A percentile compares a stretch with the other conserved stretches of the same genome.
Evolutionary conservation across 2,797 vertebrate genomes (phyloP).

Genomic region (Sebastes iracundus): DNA sequence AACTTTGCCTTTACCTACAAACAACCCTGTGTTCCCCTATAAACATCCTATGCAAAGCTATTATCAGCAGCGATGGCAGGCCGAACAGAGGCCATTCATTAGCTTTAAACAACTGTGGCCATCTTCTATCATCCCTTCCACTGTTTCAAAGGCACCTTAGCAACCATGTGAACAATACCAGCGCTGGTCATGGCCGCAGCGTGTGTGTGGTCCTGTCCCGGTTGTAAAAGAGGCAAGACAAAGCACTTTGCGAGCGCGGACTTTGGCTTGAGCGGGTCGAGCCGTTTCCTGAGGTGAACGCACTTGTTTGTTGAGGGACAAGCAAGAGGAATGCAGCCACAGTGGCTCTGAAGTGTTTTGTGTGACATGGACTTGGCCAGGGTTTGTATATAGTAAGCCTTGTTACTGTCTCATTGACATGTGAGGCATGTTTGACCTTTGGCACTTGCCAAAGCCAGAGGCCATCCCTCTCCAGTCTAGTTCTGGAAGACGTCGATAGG

Average conservation of each 20-base stretch:
- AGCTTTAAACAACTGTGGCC: slow-evolving; percentile 50
- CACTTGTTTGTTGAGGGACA: slow-evolving; percentile 54
- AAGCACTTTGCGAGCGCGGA: slow-evolving; percentile 47
- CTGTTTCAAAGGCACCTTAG: slow-evolving; percentile 59
- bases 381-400: slow-evolving; percentile 41
- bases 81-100: slow-evolving; percentile 50
- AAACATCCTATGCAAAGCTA: slow-evolving; percentile 32
- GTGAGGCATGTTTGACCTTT: slow-evolving; percentile 56
- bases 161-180: slow-evolving; percentile 70
- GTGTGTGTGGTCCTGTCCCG: slow-evolving; percentile 73
- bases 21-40: slow-evolving; percentile 20
- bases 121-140: slow-evolving; percentile 35
- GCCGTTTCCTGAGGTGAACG: slow-evolving; percentile 50
- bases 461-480: background rate
- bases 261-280: slow-evolving; percentile 53
- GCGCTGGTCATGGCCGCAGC: slow-evolving; percentile 35
- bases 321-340: slow-evolving; percentile 56
- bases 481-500: slow-evolving; percentile 38
- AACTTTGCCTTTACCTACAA: slow-evolving; percentile 15
- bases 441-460: background rate
- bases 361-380: slow-evolving; percentile 45
- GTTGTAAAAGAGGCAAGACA: slow-evolving; percentile 60
- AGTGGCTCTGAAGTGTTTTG: slow-evolving; percentile 38
- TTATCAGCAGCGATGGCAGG: slow-evolving; percentile 30
- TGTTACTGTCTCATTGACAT: slow-evolving; percentile 59